Conservation (phyloP, 1,140 invertebrate genomes). For the Pogonomyrmex californicus region DNA sequence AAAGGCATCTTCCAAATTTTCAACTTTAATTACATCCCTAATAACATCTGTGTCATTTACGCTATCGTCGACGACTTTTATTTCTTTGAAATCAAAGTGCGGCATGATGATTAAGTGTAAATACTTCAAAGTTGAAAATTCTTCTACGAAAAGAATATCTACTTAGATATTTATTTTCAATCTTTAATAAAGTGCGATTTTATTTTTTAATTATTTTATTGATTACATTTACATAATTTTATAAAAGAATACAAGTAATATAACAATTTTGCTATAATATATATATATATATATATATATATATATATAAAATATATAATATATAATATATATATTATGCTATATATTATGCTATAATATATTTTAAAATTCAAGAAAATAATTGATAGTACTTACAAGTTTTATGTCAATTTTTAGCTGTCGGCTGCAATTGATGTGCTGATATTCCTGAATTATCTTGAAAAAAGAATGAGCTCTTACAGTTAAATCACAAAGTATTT, state of each 20-base stretch:
- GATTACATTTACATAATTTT: background rate
- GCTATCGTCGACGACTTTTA: conserved; percentile 78
- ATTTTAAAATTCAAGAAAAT: background rate
- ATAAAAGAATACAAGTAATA: background rate
- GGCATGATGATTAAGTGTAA: background rate
- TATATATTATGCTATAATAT: background rate
- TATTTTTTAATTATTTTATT: background rate
- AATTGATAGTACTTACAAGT: background rate
- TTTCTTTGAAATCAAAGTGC: background rate
- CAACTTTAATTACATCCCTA: conserved; percentile 77
- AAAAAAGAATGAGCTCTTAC: background rate
- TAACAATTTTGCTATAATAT: background rate
- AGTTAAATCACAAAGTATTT: background rate
- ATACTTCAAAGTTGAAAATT: background rate
- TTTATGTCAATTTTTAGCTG: background rate
- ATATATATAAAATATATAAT: too few species aligned
- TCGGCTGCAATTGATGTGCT: background rate
- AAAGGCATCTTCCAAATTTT: conserved; percentile 89
- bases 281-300: background rate
- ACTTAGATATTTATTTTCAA: conserved; percentile 84
- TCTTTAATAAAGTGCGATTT: background rate
- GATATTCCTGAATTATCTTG: background rate
- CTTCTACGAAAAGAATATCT: conserved; percentile 87
- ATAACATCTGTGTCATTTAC: conserved; percentile 78
- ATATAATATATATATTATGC: background rate